Evolutionary conservation across 2,797 vertebrate genomes (phyloP).

Genomic region (Hydrolagus colliei): DNA sequence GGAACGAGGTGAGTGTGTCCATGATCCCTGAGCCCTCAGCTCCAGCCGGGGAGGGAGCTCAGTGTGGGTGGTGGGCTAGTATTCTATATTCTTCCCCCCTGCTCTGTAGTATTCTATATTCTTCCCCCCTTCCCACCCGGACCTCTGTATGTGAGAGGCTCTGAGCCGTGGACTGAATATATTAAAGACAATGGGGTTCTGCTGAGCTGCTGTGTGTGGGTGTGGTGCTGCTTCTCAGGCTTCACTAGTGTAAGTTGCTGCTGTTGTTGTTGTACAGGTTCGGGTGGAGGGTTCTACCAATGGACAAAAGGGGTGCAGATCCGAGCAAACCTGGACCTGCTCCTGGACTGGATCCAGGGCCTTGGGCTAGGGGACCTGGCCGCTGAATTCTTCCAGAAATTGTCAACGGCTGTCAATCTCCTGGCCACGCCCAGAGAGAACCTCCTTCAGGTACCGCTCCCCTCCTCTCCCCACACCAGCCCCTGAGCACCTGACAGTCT

Average conservation of each 20-base stretch:
- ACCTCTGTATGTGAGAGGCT: background rate
- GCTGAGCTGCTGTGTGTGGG: background rate
- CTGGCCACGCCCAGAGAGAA: constrained; percentile 60
- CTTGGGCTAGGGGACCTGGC: constrained; percentile 57
- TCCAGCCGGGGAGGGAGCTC: background rate
- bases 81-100: background rate
- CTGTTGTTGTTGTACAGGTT: constrained; percentile 46
- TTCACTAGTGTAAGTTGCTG: too few relatives aligned
- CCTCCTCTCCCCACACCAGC: background rate
- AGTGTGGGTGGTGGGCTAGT: background rate
- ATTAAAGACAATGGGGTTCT: background rate
- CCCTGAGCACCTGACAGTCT: too few relatives aligned
- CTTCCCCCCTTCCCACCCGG: background rate
- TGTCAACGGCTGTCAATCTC: constrained; percentile 62
- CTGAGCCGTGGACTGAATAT: background rate
- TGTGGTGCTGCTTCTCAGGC: too few relatives aligned
- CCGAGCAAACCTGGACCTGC: constrained; percentile 59
- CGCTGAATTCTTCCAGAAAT: constrained; percentile 53
- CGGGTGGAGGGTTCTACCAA: constrained; percentile 63
- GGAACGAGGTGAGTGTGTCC: constrained; percentile 58
- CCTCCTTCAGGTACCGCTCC: constrained; percentile 57
- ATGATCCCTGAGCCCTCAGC: background rate
- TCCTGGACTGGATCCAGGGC: constrained; percentile 63
- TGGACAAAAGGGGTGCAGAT: constrained; percentile 65
- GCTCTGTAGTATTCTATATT: background rate